Percentiles rank a stretch among this genome's conserved stretches.
These are phyloP conservation scores for Cyrtonyx montezumae DNA, from an alignment of 2,113 vertebrate genomes.

Conservation along the genomic window DNA sequence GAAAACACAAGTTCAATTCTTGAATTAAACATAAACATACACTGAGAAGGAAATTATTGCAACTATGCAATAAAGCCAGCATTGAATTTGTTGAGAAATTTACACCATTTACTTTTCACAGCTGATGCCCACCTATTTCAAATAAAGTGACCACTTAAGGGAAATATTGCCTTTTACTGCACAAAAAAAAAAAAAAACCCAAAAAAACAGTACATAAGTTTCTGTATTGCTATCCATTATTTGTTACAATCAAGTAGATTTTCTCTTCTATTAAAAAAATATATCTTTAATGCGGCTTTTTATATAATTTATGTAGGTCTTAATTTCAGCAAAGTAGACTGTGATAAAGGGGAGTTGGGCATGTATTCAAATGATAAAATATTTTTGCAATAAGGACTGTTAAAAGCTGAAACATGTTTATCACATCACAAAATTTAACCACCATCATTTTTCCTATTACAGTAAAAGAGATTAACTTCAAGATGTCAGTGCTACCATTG, in stretches of 20 bases:
- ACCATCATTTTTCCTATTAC: neutral
- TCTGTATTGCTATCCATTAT: slow-evolving; percentile 15
- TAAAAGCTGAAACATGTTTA: neutral
- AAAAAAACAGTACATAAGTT: slow-evolving; percentile 28
- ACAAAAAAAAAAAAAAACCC: slow-evolving; percentile 40
- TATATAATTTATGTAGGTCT: neutral
- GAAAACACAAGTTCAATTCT: neutral
- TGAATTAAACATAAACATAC: neutral
- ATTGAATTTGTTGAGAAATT: slow-evolving; percentile 25
- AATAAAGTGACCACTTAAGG: slow-evolving; percentile 32
- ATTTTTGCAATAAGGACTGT: neutral
- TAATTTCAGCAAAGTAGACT: slow-evolving; percentile 30
- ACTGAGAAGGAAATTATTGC: neutral
- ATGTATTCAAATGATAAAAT: neutral
- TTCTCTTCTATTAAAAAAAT: slow-evolving; percentile 26
- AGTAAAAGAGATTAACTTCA: neutral
- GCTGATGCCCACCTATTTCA: slow-evolving; percentile 8
- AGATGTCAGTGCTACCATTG: neutral
- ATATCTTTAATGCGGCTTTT: slow-evolving; percentile 25
- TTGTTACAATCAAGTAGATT: slow-evolving; percentile 39
- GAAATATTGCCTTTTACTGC: slow-evolving; percentile 10
- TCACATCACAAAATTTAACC: neutral
- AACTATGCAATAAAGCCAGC: neutral
- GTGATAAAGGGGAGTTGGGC: neutral
- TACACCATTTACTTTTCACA: neutral